Conservation (phyloP, 2,113 vertebrate species). For the Anguilla japonica region DNA sequence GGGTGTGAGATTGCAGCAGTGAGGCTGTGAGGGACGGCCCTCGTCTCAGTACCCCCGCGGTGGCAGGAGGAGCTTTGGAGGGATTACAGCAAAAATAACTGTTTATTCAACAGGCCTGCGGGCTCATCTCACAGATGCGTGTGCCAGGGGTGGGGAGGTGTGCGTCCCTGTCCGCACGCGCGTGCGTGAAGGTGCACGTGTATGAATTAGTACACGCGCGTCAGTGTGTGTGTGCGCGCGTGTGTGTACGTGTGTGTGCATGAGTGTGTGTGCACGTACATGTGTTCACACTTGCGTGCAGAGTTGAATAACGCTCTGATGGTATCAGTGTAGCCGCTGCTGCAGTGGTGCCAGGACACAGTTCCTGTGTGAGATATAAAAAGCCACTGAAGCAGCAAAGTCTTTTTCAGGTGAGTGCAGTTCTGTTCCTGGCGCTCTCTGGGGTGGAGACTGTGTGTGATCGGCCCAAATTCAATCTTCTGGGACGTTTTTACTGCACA, state of each 20-base stretch:
- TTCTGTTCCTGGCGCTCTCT: slow-evolving; percentile 20
- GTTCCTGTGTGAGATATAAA: not conserved
- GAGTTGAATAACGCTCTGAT: not conserved
- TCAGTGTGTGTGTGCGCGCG: not conserved
- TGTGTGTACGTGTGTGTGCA: slow-evolving; percentile 15
- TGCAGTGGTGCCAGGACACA: not conserved
- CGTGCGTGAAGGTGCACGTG: not conserved
- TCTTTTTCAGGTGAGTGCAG: not conserved
- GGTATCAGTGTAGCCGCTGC: not conserved
- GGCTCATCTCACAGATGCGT: slow-evolving; percentile 22
- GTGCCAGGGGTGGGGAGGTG: not conserved
- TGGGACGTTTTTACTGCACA: slow-evolving; percentile 24
- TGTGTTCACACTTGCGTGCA: not conserved
- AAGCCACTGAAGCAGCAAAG: not conserved
- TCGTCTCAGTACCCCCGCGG: slow-evolving; percentile 65
- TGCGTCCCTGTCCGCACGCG: not conserved
- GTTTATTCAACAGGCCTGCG: slow-evolving; percentile 43
- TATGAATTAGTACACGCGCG: slow-evolving; percentile 7
- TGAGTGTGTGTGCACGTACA: not conserved
- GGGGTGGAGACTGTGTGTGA: not conserved
- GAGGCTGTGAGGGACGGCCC: slow-evolving; percentile 73
- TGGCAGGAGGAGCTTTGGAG: slow-evolving; percentile 59
- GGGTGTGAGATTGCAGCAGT: slow-evolving; percentile 69
- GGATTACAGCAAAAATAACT: slow-evolving; percentile 67
- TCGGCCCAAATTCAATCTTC: slow-evolving; percentile 18